Percentiles rank a stretch among this genome's conserved stretches.
phyloP scores from a whole-genome alignment of 2,797 vertebrate species.

The Taenioides sp. region DNA sequence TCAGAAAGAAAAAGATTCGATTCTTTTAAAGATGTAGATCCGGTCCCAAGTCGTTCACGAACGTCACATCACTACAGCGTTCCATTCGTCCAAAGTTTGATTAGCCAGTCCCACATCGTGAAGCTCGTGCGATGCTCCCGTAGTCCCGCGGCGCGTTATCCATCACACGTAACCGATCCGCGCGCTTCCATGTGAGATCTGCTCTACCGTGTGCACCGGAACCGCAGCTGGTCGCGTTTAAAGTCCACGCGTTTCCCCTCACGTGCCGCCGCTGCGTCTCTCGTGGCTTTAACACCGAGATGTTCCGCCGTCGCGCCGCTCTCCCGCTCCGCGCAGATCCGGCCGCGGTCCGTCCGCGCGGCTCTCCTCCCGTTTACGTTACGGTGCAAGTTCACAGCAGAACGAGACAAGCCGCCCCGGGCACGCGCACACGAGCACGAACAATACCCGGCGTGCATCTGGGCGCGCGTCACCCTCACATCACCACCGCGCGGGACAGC shows the following conservation, averaged over 20 bases:
- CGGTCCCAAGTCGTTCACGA: too few relatives aligned
- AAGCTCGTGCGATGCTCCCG: conserved; percentile 52
- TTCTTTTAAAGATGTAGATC: too few relatives aligned
- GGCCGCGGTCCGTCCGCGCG: conserved; percentile 5
- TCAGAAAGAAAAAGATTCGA: too few relatives aligned
- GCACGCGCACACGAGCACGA: conserved; percentile 30
- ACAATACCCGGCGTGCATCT: conserved; percentile 54
- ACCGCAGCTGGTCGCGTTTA: background rate
- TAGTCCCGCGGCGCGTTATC: conserved; percentile 20
- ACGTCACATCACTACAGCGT: too few relatives aligned
- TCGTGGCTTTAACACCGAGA: background rate
- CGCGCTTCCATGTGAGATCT: conserved; percentile 14
- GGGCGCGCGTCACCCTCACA: conserved; percentile 16
- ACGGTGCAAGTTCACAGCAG: conserved; percentile 47
- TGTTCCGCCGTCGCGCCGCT: background rate
- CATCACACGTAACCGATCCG: conserved; percentile 40
- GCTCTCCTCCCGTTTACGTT: conserved; percentile 22
- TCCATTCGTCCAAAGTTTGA: conserved; percentile 57
- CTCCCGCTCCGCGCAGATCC: background rate
- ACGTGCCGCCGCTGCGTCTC: background rate
- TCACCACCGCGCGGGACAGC: conserved; percentile 52
- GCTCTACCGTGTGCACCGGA: too few relatives aligned
- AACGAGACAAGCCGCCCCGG: conserved; percentile 42
- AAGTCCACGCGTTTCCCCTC: background rate
- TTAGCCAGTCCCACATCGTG: conserved; percentile 10